Conservation (phyloP, 1,140 invertebrate species). For the Ceratina australensis region DNA sequence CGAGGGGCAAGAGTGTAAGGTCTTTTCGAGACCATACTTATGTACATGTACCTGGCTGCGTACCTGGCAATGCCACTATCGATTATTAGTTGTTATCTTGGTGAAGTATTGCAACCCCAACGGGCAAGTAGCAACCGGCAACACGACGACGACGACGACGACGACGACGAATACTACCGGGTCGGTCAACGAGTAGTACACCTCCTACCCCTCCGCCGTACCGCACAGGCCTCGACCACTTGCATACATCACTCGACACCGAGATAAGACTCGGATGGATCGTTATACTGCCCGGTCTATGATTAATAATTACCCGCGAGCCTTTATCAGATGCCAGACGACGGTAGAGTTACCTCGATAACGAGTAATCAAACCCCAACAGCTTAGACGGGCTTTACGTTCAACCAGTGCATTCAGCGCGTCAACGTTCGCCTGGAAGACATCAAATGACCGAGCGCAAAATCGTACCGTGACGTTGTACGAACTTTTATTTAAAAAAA, state of each 20-base stretch:
- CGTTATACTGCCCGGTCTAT: conserved; percentile 77
- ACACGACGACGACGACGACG: conserved; percentile 12
- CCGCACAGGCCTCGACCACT: conserved; percentile 56
- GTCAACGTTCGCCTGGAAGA: conserved; percentile 39
- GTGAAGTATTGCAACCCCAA: conserved; percentile 74
- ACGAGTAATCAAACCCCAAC: conserved; percentile 76
- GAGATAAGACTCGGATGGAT: conserved; percentile 78
- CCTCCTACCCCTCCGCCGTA: conserved; percentile 11
- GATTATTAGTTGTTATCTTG: conserved; percentile 78
- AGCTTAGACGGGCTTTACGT: conserved; percentile 32
- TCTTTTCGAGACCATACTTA: conserved; percentile 65
- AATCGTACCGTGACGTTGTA: too few species aligned
- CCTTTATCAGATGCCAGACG: conserved; percentile 77
- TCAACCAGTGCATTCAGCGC: conserved; percentile 21
- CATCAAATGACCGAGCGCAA: neutral
- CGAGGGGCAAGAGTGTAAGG: conserved; percentile 40
- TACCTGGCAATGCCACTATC: conserved; percentile 72
- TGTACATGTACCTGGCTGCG: conserved; percentile 67
- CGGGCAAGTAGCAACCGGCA: conserved; percentile 57
- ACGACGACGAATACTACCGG: conserved; percentile 8
- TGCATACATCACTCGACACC: conserved; percentile 76
- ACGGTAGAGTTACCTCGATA: conserved; percentile 77
- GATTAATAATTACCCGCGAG: conserved; percentile 79
- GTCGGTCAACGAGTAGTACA: conserved; percentile 49
- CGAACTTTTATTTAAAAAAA: too few species aligned